phyloP scores from a whole-genome alignment of 2,797 vertebrate species.

The Sebastolobus altivelis region DNA sequence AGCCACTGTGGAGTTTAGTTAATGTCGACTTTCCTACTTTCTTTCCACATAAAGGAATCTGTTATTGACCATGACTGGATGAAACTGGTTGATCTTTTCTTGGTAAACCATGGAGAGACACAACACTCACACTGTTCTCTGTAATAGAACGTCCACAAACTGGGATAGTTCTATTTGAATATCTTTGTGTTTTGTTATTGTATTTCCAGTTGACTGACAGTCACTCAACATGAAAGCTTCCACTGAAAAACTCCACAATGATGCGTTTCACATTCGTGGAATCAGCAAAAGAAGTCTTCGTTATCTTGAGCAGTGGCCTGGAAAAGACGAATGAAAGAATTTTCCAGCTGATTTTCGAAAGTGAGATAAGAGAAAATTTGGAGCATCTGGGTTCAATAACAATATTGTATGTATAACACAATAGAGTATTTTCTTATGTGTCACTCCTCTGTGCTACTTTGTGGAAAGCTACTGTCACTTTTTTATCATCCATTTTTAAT shows the following conservation, averaged over 20 bases:
- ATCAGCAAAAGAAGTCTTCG: not conserved
- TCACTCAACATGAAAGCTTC: not conserved
- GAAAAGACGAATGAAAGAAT: not conserved
- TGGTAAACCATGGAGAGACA: not conserved
- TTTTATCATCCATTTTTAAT: not conserved
- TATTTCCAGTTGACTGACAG: not conserved
- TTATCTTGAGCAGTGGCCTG: not conserved
- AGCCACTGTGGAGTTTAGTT: not conserved
- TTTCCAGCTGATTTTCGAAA: not conserved
- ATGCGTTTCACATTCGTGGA: not conserved
- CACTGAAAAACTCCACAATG: not conserved
- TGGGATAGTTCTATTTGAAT: not conserved
- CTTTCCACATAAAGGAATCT: not conserved
- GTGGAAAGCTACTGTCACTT: not conserved
- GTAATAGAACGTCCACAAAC: not conserved
- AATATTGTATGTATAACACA: not conserved
- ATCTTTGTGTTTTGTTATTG: not conserved
- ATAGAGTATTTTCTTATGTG: not conserved
- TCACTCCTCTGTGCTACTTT: constrained; percentile 8
- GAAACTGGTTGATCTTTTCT: not conserved
- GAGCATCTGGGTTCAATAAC: not conserved
- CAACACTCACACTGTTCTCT: not conserved
- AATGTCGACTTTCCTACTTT: not conserved
- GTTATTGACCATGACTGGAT: not conserved
- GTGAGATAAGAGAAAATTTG: not conserved